Conservation (phyloP, 2,113 vertebrate species). For the Colaptes auratus region DNA sequence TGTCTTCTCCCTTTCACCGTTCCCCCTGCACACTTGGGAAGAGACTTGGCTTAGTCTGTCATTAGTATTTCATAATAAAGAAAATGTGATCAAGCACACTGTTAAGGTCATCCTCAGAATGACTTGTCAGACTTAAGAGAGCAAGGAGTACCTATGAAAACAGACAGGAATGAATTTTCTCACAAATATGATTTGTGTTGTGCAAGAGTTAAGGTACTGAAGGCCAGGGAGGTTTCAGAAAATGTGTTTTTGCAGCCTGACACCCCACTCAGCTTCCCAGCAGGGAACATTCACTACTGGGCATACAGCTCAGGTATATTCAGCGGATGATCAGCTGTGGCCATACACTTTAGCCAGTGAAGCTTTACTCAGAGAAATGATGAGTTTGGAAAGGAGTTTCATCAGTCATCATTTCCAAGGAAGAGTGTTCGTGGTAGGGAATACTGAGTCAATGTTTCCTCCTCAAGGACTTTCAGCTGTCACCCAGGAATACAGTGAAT, state of each 20-base stretch:
- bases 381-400: background rate
- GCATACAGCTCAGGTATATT: background rate
- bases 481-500: slow-evolving; percentile 59
- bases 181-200: background rate
- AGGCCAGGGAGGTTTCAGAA: background rate
- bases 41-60: background rate
- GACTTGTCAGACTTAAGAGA: background rate
- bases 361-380: background rate
- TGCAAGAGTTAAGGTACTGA: background rate
- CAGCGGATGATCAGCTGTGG: background rate
- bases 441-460: slow-evolving; percentile 50
- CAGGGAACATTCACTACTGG: background rate
- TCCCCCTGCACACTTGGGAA: background rate
- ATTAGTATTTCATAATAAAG: background rate
- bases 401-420: slow-evolving; percentile 33
- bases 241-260: background rate
- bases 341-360: background rate
- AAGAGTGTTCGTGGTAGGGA: background rate
- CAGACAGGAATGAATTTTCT: background rate
- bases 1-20: background rate
- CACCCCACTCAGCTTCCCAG: background rate
- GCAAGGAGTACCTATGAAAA: background rate
- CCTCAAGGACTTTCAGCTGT: slow-evolving; percentile 70
- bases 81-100: background rate
- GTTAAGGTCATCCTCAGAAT: background rate